phyloP scores from a whole-genome alignment of 2,888 invertebrate genomes.

The Eupsilia transversa region DNA sequence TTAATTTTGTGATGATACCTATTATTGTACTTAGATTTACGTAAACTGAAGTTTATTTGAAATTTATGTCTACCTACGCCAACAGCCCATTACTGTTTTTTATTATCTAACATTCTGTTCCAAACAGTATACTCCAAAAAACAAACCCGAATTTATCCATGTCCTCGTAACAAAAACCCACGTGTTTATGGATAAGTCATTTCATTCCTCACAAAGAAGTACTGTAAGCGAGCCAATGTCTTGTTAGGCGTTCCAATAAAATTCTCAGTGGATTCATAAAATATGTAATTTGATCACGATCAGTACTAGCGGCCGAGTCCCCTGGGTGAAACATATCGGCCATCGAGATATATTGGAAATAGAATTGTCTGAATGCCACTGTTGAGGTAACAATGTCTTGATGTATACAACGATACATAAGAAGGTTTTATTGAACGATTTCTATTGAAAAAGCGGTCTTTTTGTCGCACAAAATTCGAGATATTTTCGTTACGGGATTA shows the following conservation, averaged over 20 bases:
- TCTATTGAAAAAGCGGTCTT: conserved; percentile 28
- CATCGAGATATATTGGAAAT: conserved; percentile 65
- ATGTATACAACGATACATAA: conserved; percentile 50
- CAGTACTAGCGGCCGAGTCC: conserved; percentile 70
- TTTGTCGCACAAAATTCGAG: neutral
- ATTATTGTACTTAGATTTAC: no score
- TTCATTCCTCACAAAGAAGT: conserved; percentile 58
- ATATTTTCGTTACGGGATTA: conserved; percentile 9
- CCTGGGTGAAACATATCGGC: conserved; percentile 65
- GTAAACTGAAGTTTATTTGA: neutral
- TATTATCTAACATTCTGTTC: neutral
- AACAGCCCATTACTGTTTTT: no score
- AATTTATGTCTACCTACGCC: no score
- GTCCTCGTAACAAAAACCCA: conserved; percentile 27
- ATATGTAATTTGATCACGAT: conserved; percentile 80
- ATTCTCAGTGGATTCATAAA: conserved; percentile 76
- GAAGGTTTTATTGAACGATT: conserved; percentile 39
- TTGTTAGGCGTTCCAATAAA: conserved; percentile 73
- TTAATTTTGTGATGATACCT: no score
- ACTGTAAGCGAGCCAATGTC: conserved; percentile 60
- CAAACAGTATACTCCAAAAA: neutral
- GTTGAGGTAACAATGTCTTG: conserved; percentile 60
- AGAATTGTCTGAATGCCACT: conserved; percentile 61
- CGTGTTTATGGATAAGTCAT: conserved; percentile 62
- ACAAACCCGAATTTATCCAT: conserved; percentile 11